Base-by-base conservation (phyloP, 1,140 invertebrate species). In the Rhizoglyphus robini region DNA sequence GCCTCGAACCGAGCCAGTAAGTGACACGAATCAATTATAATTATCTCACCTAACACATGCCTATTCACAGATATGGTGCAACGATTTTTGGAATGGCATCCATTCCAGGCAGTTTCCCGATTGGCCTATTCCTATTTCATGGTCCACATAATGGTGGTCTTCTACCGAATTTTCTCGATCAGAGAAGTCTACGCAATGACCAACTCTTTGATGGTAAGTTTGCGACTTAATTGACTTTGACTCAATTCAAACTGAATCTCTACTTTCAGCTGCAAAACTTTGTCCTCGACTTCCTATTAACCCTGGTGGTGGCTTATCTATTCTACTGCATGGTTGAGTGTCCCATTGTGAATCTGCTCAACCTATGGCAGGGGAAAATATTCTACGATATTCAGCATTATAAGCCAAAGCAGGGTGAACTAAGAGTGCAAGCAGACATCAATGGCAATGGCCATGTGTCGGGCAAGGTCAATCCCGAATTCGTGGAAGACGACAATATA, bases 111-210 rank as follows among this genome's bases (percentile, higher is more conserved):
- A 30, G 8, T 64, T 1, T 48, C 63, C 27, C 63, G 63, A 18
- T 25, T 64, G 15, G 11, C 63, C 8, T 64, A 48, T 57, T 48
- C 63, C 18, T 64, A 48, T 38, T 64, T 64, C 51, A 64, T 64
- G 63, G 47, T 64, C 1, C 63, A 64, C 29, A 48, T 64, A 13
- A 23, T 64, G 27, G 18, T 64, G 2, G 34, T 64, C 29, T 48
- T 49, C 18, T 48, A 48, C n/a, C 63, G 63, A 13, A 48, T 64
- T 2, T 64, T 64, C 30, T 49, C 63, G 1, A 29, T 57, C 1
- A 64, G 51, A 49, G 63, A 64, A 13, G 46, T 48, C 5, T 20
- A 48, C n/a, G 4, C 46, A 31, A 64, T 64, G 63, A 64, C 63
- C 25, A 30, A 64, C 29, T 47, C 41, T 29, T 23, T 64, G 30